Evolutionary conservation across 2,113 vertebrate genomes (phyloP).

Genomic region (Elaphurus davidianus): DNA sequence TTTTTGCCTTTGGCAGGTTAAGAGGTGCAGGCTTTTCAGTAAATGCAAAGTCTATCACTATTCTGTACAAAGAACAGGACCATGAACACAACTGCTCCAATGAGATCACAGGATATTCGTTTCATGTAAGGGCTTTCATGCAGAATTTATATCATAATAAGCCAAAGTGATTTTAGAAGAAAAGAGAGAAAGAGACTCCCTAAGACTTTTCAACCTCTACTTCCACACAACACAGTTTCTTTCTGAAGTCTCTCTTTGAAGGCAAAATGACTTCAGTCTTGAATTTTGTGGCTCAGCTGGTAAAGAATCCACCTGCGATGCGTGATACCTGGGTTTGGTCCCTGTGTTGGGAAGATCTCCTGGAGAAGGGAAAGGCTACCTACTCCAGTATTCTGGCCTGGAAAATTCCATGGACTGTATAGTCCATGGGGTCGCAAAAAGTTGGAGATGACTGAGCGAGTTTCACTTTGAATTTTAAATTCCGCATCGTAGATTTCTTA

Average conservation of each 20-base stretch:
- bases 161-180: slow-evolving; percentile 32
- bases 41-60: not conserved
- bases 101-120: not conserved
- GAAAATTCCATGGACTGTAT: not conserved
- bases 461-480: not conserved
- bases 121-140: not conserved
- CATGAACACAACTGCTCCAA: not conserved
- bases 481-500: not conserved
- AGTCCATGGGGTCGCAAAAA: not conserved
- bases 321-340: not conserved
- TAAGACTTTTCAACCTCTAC: slow-evolving; percentile 19
- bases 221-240: not conserved
- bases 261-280: not conserved
- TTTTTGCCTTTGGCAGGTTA: not conserved
- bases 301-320: not conserved
- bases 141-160: not conserved
- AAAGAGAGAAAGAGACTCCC: not conserved
- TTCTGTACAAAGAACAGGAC: not conserved
- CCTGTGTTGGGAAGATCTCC: not conserved
- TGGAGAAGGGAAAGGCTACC: not conserved
- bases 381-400: not conserved
- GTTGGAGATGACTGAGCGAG: not conserved
- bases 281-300: not conserved
- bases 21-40: not conserved
- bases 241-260: not conserved